Percentiles rank a stretch among this genome's conserved stretches.
Conservation (phyloP, 2,113 vertebrate genomes). For the Etia nguti region DNA sequence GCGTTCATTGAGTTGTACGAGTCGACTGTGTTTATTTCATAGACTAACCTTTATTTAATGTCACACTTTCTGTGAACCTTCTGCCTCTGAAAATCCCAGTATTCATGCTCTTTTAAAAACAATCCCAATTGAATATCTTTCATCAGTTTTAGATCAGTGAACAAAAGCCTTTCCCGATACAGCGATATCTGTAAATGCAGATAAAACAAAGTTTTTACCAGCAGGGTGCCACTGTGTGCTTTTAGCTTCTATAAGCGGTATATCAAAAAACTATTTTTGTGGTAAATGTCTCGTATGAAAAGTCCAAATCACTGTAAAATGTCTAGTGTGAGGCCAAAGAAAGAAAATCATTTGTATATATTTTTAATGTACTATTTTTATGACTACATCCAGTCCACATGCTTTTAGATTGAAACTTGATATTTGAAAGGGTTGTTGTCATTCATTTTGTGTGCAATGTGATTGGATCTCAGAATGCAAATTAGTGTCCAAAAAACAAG, state of each 20-base stretch:
- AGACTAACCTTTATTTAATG: background rate
- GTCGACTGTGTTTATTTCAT: background rate
- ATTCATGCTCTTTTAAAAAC: background rate
- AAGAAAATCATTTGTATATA: background rate
- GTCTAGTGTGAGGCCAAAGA: background rate
- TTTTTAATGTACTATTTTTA: background rate
- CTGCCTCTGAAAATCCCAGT: background rate
- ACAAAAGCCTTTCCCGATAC: background rate
- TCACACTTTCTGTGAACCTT: background rate
- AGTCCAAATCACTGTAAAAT: background rate
- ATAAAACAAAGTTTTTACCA: background rate
- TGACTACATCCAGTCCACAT: background rate
- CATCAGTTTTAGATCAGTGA: background rate
- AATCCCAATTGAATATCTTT: background rate
- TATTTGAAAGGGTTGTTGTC: background rate
- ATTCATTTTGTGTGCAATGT: background rate
- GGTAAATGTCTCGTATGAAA: background rate
- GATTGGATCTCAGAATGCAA: background rate
- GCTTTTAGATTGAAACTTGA: background rate
- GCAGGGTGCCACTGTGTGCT: background rate
- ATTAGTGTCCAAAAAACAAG: background rate
- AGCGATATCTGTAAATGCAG: background rate
- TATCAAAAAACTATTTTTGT: background rate
- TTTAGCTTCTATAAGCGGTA: background rate
- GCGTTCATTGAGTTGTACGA: background rate